These are phyloP conservation scores for Celastrina argiolus DNA, from an alignment of 2,888 invertebrate species.

Conservation along the genomic window DNA sequence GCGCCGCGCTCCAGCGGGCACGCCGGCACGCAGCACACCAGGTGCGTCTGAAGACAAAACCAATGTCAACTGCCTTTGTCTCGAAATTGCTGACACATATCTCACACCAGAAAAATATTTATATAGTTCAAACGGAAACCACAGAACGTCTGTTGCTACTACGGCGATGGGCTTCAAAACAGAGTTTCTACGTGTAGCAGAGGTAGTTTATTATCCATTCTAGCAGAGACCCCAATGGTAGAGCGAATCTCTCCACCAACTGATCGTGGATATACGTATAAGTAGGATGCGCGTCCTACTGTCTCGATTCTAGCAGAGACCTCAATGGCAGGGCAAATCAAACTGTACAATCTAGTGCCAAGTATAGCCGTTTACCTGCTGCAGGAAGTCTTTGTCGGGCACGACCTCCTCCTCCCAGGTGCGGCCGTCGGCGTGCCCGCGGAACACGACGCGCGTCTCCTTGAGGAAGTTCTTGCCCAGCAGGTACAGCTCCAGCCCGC, in stretches of 20 bases:
- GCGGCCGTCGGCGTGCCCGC: slow-evolving; percentile 76
- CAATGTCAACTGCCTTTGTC: background rate
- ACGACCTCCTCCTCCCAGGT: slow-evolving; percentile 88
- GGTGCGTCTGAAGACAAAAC: slow-evolving; percentile 82
- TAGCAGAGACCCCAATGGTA: too few relatives aligned
- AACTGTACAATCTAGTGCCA: background rate
- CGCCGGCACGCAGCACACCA: slow-evolving; percentile 91
- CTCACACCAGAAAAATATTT: too few relatives aligned
- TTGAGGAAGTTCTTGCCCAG: slow-evolving; percentile 95
- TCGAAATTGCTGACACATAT: background rate
- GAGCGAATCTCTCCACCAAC: too few relatives aligned
- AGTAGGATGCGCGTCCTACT: too few relatives aligned
- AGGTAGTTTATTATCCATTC: too few relatives aligned
- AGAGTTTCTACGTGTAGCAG: too few relatives aligned
- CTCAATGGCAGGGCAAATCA: too few relatives aligned
- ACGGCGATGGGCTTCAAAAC: too few relatives aligned
- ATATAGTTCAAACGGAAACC: too few relatives aligned
- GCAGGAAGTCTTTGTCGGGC: slow-evolving; percentile 92
- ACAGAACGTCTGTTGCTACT: too few relatives aligned
- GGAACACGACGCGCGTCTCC: slow-evolving; percentile 91
- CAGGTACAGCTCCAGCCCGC: slow-evolving; percentile 90
- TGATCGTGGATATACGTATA: too few relatives aligned
- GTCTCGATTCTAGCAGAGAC: too few relatives aligned
- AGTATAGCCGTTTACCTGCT: slow-evolving; percentile 78
- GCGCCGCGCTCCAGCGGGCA: slow-evolving; percentile 83